These are phyloP conservation scores for Sebastiscus tertius DNA, from an alignment of 2,797 vertebrate genomes.

Conservation along the genomic window DNA sequence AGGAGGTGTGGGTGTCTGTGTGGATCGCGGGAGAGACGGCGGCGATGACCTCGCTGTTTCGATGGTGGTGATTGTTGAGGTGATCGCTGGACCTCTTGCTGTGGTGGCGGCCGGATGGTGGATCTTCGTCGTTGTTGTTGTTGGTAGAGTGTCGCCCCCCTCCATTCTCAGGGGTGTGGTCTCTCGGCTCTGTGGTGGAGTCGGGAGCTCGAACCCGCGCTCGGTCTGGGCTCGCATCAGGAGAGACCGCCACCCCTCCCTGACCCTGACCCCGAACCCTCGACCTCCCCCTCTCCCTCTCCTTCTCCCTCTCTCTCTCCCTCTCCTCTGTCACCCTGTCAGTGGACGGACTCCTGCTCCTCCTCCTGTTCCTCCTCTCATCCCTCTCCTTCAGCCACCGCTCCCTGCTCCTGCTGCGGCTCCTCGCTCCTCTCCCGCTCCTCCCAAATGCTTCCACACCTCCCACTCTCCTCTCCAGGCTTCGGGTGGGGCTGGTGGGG, in stretches of 20 bases:
- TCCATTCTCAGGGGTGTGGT: constrained; percentile 82
- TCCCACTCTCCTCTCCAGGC: constrained; percentile 85
- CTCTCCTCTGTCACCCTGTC: constrained; percentile 86
- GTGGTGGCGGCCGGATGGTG: constrained; percentile 72
- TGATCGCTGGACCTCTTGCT: constrained; percentile 67
- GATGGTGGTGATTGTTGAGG: constrained; percentile 64
- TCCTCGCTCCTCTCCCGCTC: constrained; percentile 47
- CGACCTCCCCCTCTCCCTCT: constrained; percentile 85
- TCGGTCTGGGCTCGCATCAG: constrained; percentile 90
- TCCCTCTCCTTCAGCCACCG: constrained; percentile 89
- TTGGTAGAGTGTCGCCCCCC: constrained; percentile 11
- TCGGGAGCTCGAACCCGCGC: constrained; percentile 89
- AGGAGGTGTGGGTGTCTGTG: constrained; percentile 40
- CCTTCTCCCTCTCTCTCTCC: constrained; percentile 74
- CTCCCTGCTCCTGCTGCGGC: constrained; percentile 91
- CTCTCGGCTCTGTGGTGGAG: constrained; percentile 85
- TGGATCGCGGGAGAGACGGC: constrained; percentile 52
- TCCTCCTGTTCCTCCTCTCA: constrained; percentile 87
- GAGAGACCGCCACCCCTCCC: constrained; percentile 75
- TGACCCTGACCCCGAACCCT: constrained; percentile 68
- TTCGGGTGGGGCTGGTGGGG: constrained; percentile 87
- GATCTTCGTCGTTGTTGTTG: constrained; percentile 57
- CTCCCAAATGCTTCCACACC: constrained; percentile 88
- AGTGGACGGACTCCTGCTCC: constrained; percentile 85
- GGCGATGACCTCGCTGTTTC: constrained; percentile 75